Evolutionary conservation across 2,888 invertebrate genomes (phyloP), one percentile per base, ranked within the genome.

Genomic region (Hydropsyche betteni): DNA sequence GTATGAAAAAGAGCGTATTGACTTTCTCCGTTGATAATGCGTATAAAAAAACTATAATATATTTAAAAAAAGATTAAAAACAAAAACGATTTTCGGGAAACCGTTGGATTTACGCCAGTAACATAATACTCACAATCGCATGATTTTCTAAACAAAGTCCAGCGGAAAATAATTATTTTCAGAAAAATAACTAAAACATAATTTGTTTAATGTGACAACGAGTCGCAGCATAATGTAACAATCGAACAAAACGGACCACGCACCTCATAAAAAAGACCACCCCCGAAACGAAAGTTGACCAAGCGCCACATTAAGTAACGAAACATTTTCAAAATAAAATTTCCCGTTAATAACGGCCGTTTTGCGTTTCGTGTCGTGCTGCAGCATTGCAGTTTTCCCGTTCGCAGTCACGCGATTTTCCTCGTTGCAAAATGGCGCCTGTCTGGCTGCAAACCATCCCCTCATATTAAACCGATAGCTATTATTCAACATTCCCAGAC

Each of bases 101-200:
- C 34, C 61, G 10, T 61, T 64, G 64, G 64, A 64, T 36, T 36
- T 34, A 12, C 36, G 64, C 64, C 64, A 64, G 64, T 64, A 64
- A 64, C 34, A 36, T 36, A 36, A 61, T 61, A 61, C 61, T 61
- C 24, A 61, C 61, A 61, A 64, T 55, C 34, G 64, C 64, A n/a
- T 4, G 44, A 44, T 10, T 8, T 44, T 44, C 44, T 8, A 64
- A 64, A 64, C 34, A 64, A 64, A 64, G 44, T 8, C 44, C 10
- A 10, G 6, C 36, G 3, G 36, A 34, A 64, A 5, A 7, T 36
- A 12, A 24, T 64, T 34, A 34, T 34, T 64, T 36, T 16, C 16
- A 24, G 16, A 14, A 24, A 58, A 58, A 16, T 16, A 58, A 44
- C 14, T 2, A 58, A 53, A n/a, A 12, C 16, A n/a, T n/a, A n/a